Base-by-base conservation (phyloP, 1,140 invertebrate species). In the Leptopilina boulardi region DNA sequence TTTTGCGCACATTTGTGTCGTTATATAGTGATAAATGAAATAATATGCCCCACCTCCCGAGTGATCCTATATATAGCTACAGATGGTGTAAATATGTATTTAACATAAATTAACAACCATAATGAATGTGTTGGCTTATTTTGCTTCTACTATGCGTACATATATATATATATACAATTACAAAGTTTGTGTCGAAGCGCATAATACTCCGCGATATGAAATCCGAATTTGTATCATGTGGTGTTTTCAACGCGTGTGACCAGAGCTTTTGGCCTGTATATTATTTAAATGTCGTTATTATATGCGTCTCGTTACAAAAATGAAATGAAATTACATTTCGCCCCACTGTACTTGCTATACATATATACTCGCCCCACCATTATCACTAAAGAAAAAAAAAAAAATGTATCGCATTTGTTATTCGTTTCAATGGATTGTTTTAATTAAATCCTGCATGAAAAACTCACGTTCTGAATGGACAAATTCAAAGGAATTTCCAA, bases 91-190 rank as follows among this genome's bases (percentile, higher is more conserved):
- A 81, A 85, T 84, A 84, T 83, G 82, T 85, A 84, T 85, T 85
- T 84, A 85, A 83, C 82, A 85, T 85, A 85, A 85, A 85, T 85
- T 83, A 85, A 76, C 80, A 79, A 80, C 75, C 73, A 78, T 83
- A 82, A 83, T 75, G 75, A 73, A 77, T 75, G 74, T 34, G 76
- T 71, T 80, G 80, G 78, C 72, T 81, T 83, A 81, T 81, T 76
- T 76, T 76, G 74, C 38, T 76, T 74, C 38, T 75, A 75, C 77
- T 47, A 30, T 30, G n/a, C n/a, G n/a, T n/a, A n/a, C n/a, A 30
- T 30, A 38, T 38, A 38, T 38, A 6, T 6, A 38, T 38, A 38
- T 4, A 38, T 4, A 38, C 8, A 38, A 8, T 8, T 9, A 38
- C 5, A 71, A 70, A 77, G 75, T 79, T 74, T 81, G 51, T 56